Evolutionary conservation across 2,888 invertebrate genomes (phyloP).

Genomic region (Acanthacorydalis orientalis): DNA sequence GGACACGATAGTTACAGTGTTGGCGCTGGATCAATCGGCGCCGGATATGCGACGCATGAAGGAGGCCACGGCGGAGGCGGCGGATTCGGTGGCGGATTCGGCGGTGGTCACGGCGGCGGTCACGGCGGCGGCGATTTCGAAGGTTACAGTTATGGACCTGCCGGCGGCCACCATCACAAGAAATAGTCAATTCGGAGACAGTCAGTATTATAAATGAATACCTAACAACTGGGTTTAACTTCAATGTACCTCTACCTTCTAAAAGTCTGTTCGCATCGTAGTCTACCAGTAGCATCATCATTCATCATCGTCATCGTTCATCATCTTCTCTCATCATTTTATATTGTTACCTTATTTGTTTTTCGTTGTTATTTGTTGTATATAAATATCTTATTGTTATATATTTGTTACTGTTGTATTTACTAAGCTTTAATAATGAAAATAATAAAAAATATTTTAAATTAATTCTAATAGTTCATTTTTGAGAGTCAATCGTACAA

Average conservation of each 20-base stretch:
- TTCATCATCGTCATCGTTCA: not conserved
- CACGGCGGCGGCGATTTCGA: not conserved
- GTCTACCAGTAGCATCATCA: not conserved
- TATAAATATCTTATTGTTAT: constrained; percentile 13
- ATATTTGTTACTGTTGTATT: constrained; percentile 7
- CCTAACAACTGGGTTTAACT: not conserved
- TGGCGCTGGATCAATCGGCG: constrained; percentile 2
- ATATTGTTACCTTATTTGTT: constrained; percentile 11
- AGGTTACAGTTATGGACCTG: constrained; percentile 4
- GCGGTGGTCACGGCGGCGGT: not conserved
- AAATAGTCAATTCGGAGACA: not conserved
- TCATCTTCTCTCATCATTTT: not conserved
- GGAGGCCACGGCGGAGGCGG: not conserved
- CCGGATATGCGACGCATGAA: not conserved
- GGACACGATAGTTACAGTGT: constrained; percentile 3
- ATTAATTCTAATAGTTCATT: not conserved
- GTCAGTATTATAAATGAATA: not conserved
- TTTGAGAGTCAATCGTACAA: no score
- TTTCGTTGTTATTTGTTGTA: constrained; percentile 13
- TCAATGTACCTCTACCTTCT: not conserved
- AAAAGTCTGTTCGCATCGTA: not conserved
- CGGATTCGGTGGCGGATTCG: not conserved
- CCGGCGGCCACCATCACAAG: not conserved
- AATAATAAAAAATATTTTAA: constrained; percentile 2
- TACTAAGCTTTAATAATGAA: constrained; percentile 5